Percentiles rank a stretch among this genome's conserved stretches.
Conservation (phyloP, 2,113 vertebrate genomes). For the Coturnix japonica region DNA sequence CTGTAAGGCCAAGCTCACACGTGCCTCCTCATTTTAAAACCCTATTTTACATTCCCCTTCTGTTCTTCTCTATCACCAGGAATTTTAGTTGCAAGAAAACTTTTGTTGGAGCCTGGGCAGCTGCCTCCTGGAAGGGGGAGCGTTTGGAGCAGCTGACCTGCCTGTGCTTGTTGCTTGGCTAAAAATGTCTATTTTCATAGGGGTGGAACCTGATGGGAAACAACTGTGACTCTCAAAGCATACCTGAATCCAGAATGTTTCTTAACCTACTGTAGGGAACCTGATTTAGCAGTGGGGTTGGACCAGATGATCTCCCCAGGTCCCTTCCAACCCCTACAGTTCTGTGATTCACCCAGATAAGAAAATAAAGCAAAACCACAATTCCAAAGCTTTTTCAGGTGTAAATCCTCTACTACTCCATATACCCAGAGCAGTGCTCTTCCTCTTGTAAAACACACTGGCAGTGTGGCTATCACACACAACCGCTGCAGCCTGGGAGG, state of each 20-base stretch:
- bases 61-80: not conserved
- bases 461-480: not conserved
- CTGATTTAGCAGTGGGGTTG: too few species aligned
- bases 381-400: not conserved
- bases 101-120: conserved; percentile 53
- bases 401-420: not conserved
- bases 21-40: conserved; percentile 52
- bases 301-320: too few species aligned
- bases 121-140: conserved; percentile 53
- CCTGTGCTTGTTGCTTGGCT: conserved; percentile 15
- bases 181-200: conserved; percentile 16
- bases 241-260: not conserved
- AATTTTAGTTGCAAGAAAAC: conserved; percentile 41
- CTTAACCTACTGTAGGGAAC: not conserved
- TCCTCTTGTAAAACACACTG: not conserved
- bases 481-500: not conserved
- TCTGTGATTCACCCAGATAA: not conserved
- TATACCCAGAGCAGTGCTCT: not conserved
- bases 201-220: conserved; percentile 32
- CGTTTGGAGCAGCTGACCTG: conserved; percentile 32
- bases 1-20: not conserved
- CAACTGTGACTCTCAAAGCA: not conserved
- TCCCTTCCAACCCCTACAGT: too few species aligned
- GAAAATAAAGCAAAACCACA: not conserved
- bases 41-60: conserved; percentile 52